phyloP scores from a whole-genome alignment of 2,797 vertebrate species.

The Poecilia gillii region DNA sequence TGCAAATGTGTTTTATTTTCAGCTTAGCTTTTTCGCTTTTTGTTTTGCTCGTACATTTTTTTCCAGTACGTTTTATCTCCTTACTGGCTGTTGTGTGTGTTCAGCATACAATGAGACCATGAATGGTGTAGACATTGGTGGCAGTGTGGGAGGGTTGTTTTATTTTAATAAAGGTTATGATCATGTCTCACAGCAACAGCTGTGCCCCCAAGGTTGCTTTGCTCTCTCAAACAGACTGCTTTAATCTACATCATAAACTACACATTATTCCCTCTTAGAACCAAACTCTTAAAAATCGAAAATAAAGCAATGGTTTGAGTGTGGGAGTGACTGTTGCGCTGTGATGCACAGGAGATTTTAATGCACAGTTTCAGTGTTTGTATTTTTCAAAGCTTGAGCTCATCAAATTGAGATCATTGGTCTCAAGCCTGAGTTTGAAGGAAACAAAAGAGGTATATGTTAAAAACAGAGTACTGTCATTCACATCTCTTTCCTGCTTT shows the following conservation, averaged over 20 bases:
- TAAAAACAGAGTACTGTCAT: background rate
- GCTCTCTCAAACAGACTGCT: conserved; percentile 8
- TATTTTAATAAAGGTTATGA: conserved; percentile 26
- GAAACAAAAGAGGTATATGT: conserved; percentile 45
- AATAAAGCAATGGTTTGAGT: conserved; percentile 73
- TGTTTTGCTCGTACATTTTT: background rate
- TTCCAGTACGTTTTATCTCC: background rate
- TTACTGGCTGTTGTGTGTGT: conserved; percentile 4
- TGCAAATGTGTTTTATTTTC: background rate
- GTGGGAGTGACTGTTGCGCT: conserved; percentile 31
- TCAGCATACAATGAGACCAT: conserved; percentile 2
- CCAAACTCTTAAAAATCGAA: background rate
- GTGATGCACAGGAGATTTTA: conserved; percentile 32
- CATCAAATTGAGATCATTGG: conserved; percentile 76
- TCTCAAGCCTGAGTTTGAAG: conserved; percentile 68
- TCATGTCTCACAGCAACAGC: conserved; percentile 3
- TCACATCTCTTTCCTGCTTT: background rate
- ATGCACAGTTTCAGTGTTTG: conserved; percentile 28
- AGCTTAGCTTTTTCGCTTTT: background rate
- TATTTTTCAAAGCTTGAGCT: conserved; percentile 20
- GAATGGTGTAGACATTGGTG: background rate
- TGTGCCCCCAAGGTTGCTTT: conserved; percentile 15
- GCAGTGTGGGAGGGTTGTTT: conserved; percentile 10
- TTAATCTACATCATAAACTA: conserved; percentile 9
- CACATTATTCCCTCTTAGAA: conserved; percentile 7